A percentile compares a stretch with the other conserved stretches of the same genome.
phyloP scores from a whole-genome alignment of 2,797 vertebrate species.

The Labeo calbasu region DNA sequence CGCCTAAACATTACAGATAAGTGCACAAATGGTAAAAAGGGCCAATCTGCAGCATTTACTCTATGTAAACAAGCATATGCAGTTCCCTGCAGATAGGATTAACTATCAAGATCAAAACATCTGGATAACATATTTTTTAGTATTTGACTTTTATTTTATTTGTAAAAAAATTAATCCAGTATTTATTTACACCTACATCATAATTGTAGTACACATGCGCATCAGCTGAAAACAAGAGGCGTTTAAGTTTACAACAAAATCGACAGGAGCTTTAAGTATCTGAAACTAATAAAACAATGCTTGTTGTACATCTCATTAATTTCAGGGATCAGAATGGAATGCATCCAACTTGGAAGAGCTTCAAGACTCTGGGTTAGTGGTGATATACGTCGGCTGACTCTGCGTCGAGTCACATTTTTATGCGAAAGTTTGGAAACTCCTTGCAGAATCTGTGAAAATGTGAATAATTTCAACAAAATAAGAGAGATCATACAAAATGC shows the following conservation, averaged over 20 bases:
- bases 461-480: too few species aligned
- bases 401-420: neutral
- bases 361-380: slow-evolving; percentile 89
- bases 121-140: neutral
- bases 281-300: neutral
- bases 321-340: slow-evolving; percentile 97
- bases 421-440: too few species aligned
- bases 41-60: neutral
- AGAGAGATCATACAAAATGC: too few species aligned
- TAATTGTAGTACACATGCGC: too few species aligned
- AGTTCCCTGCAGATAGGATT: slow-evolving; percentile 1
- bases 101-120: neutral
- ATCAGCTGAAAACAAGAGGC: neutral
- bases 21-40: neutral
- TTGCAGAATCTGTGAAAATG: too few species aligned
- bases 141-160: neutral
- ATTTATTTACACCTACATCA: neutral
- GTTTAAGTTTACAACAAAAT: neutral
- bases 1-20: neutral
- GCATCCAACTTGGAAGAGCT: slow-evolving; percentile 98
- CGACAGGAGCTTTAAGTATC: slow-evolving; percentile 16
- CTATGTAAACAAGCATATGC: slow-evolving; percentile 2
- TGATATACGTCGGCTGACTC: neutral
- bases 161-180: neutral
- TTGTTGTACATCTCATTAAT: slow-evolving; percentile 37